Evolutionary conservation across 2,888 invertebrate genomes (phyloP).

Genomic region (Campoplex capitator): DNA sequence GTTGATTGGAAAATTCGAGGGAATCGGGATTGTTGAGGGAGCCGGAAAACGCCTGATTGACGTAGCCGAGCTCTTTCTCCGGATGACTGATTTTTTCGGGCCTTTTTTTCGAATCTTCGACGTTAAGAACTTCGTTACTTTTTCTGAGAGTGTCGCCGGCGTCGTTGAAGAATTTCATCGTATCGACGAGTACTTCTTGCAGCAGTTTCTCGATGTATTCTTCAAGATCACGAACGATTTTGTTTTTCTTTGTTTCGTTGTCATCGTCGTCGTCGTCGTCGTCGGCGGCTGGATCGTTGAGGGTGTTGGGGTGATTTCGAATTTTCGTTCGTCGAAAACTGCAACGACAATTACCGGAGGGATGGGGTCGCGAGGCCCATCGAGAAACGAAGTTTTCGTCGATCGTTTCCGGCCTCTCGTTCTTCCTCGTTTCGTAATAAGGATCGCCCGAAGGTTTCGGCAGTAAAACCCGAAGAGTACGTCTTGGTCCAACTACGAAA

Average conservation of each 20-base stretch:
- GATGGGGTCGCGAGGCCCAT: conserved; percentile 81
- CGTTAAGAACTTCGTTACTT: conserved; percentile 42
- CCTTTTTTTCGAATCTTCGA: not conserved
- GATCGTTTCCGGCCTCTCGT: conserved; percentile 79
- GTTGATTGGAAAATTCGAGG: conserved; percentile 76
- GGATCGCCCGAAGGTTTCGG: conserved; percentile 74
- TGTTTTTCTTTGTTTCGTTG: conserved; percentile 74
- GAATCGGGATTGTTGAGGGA: conserved; percentile 79
- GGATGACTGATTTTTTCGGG: not conserved
- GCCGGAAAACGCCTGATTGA: conserved; percentile 80
- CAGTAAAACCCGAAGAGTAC: conserved; percentile 79
- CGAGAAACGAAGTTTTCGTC: conserved; percentile 81
- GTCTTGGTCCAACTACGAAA: conserved; percentile 79
- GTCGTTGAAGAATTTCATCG: conserved; percentile 78
- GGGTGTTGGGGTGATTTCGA: conserved; percentile 70
- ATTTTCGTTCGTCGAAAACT: conserved; percentile 80
- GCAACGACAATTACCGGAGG: conserved; percentile 81
- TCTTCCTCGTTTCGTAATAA: conserved; percentile 76
- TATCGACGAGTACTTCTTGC: conserved; percentile 82
- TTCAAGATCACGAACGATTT: conserved; percentile 81
- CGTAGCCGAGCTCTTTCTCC: conserved; percentile 73
- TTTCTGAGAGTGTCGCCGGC: conserved; percentile 70
- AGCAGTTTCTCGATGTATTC: conserved; percentile 81
- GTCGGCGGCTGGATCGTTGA: conserved; percentile 69
- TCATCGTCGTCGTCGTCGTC: conserved; percentile 60